phyloP scores from a whole-genome alignment of 1,140 invertebrate species.

The Trialeurodes vaporariorum region DNA sequence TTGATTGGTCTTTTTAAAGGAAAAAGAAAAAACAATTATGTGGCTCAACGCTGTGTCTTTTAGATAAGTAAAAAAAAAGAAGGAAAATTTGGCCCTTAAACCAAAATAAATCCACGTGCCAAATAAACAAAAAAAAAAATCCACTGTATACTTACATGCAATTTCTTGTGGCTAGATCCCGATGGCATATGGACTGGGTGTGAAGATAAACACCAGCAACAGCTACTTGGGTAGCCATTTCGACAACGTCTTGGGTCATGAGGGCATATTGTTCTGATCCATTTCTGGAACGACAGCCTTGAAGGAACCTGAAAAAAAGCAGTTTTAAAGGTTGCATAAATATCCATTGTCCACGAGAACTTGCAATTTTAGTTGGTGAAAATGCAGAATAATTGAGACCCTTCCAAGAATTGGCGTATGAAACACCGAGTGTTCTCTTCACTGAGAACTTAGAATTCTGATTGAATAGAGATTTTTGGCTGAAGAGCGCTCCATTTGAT shows the following conservation, averaged over 20 bases:
- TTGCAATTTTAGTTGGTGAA: background rate
- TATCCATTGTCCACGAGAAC: too few species aligned
- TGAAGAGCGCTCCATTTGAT: too few species aligned
- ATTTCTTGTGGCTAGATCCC: constrained; percentile 79
- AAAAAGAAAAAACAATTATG: too few species aligned
- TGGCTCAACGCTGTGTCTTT: background rate
- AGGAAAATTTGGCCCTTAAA: background rate
- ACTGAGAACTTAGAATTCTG: too few species aligned
- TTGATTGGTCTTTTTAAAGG: too few species aligned
- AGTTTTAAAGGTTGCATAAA: too few species aligned
- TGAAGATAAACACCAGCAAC: constrained; percentile 81
- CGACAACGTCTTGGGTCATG: constrained; percentile 73
- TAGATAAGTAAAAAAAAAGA: background rate
- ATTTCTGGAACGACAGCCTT: constrained; percentile 46
- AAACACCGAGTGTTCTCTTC: too few species aligned
- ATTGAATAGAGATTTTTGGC: too few species aligned
- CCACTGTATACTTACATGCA: constrained; percentile 71
- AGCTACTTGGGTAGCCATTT: constrained; percentile 76
- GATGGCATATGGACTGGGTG: constrained; percentile 72
- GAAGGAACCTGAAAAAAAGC: constrained; percentile 42
- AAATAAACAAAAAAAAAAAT: background rate
- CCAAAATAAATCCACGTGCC: background rate
- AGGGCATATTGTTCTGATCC: constrained; percentile 47
- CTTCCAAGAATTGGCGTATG: background rate
- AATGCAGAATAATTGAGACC: background rate